phyloP scores from a whole-genome alignment of 2,113 vertebrate genomes.

The human region GRCh38 chr13:114099501-114100000 shows the following conservation, averaged over 20 bases:
- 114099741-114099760: background rate
- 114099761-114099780: background rate
- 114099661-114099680: too few relatives aligned
- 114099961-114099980: background rate
- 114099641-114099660: too few relatives aligned
- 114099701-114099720: background rate
- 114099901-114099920: background rate
- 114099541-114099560: constrained; percentile 51
- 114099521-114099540: constrained; percentile 11
- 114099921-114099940: too few relatives aligned
- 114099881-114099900: too few relatives aligned
- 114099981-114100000: background rate
- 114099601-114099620: background rate
- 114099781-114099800: background rate
- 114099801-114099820: too few relatives aligned
- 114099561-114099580: constrained; percentile 71
- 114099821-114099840: too few relatives aligned
- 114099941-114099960: too few relatives aligned
- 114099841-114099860: too few relatives aligned
- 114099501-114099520: constrained; percentile 73
- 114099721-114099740: background rate
- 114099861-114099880: too few relatives aligned
- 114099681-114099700: too few relatives aligned
- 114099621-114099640: too few relatives aligned
- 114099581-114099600: background rate